Percentiles rank a stretch among this genome's conserved stretches.
phyloP scores from a whole-genome alignment of 1,140 invertebrate genomes.

The Penaeus chinensis region DNA sequence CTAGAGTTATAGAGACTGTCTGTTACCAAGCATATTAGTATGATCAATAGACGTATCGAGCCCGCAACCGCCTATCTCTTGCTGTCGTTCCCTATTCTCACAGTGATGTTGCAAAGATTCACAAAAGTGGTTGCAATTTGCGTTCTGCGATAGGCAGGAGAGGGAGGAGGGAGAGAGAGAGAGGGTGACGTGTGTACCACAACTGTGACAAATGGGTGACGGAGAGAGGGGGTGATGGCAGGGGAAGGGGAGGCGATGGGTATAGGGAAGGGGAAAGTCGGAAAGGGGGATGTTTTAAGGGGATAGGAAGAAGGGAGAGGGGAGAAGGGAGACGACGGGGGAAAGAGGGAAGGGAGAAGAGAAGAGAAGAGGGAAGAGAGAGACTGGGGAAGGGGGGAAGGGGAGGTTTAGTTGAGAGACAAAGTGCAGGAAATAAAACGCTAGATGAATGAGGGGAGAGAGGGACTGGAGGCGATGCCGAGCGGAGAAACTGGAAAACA shows the following conservation, averaged over 20 bases:
- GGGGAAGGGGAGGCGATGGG: neutral
- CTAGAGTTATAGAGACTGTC: neutral
- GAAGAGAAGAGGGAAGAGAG: neutral
- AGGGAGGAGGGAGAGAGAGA: neutral
- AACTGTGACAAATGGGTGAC: neutral
- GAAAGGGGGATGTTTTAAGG: neutral
- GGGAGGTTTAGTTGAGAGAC: too few relatives aligned
- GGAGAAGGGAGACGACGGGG: neutral
- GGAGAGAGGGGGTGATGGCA: neutral
- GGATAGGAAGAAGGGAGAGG: neutral
- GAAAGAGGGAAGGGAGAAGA: neutral
- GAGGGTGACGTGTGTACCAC: neutral
- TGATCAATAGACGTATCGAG: too few relatives aligned
- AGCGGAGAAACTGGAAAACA: too few relatives aligned
- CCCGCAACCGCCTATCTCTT: too few relatives aligned
- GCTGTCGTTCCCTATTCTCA: too few relatives aligned
- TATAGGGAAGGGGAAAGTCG: neutral
- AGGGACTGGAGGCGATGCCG: too few relatives aligned
- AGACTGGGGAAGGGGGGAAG: too few relatives aligned
- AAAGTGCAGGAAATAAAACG: too few relatives aligned
- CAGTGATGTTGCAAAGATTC: too few relatives aligned
- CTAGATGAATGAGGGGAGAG: too few relatives aligned
- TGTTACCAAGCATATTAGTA: too few relatives aligned
- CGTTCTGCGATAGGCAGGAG: neutral
- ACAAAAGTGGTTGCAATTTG: too few relatives aligned